Evolutionary conservation across 1,140 invertebrate genomes (phyloP), one percentile per base, ranked within the genome.

Genomic region (Wasmannia auropunctata): DNA sequence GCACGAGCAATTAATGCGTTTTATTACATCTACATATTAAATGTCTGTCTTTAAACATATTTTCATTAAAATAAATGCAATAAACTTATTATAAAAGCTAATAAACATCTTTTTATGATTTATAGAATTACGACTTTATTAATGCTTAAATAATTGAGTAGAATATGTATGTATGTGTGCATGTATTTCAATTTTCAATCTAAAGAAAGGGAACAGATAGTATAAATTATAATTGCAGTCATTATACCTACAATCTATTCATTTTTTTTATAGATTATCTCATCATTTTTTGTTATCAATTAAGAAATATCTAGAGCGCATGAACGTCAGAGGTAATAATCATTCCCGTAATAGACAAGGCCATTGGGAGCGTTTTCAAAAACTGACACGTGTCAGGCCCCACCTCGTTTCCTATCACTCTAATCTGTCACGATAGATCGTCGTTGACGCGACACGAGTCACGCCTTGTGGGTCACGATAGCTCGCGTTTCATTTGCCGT

Each of bases 381-480:
- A 86, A 60, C 54, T 85, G 83, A 88, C 86, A 79, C 34, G 74
- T 88, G 85, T 88, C 84, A 77, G 69, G 25, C 70, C 79, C 31
- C 79, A n/a, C 77, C 88, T 72, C 51, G 86, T 75, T 87, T 88
- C 60, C 54, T 79, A 88, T 88, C 75, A 65, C 75, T 80, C 62
- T 67, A 67, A 86, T 80, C 76, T 65, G 85, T 81, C 76, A 72
- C 75, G 83, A 87, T 70, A 63, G 87, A 86, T 81, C 56, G 75
- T 74, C 72, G 84, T 75, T 79, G 83, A 80, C 67, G 58, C 34
- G 40, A 74, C 62, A 40, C 75, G 75, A 49, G 85, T 46, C 74
- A 86, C 56, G 76, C 86, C 67, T 87, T 80, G 58, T 85, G 80
- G 86, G 86, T 87, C 86, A 85, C 86, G 86, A 84, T 51, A 75